Base-by-base conservation (phyloP, 2,888 invertebrate genomes). In the Mactromeris polynyma region DNA sequence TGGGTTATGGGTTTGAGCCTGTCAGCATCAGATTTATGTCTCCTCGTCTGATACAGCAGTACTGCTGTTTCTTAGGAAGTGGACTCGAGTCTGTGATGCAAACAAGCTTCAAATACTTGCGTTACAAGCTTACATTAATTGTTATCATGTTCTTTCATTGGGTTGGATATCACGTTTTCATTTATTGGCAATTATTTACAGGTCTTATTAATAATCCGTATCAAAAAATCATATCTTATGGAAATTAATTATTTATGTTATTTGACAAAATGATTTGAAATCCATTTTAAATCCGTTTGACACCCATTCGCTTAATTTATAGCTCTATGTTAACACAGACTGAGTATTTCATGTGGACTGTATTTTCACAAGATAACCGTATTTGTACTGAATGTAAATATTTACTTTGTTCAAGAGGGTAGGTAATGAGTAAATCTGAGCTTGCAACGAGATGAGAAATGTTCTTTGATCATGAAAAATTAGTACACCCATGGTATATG, bases 331-430 rank as follows among this genome's bases (percentile, higher is more conserved):
- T 73, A 73, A 73, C 73, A 7, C 17, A n/a, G n/a, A n/a, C n/a
- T 36, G 73, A 73, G 73, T 73, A 73, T 36, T 19, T 73, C 73
- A 73, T 36, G 31, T 26, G 73, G 19, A 33, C 38, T 40, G 26
- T 69, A 54, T 31, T 58, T 82, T 69, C 42, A 82, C 64, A 83
- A 14, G 83, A 83, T 83, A 83, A 83, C 83, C 33, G 21, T 83
- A 83, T 83, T 83, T 83, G 64, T 73, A 69, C 40, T 69, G 26
- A 64, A 64, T 2, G 64, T 83, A 69, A 83, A 83, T 83, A 83
- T 83, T 83, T 83, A 83, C 69, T 17, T 73, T 64, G n/a, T 58
- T 81, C 17, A 81, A 81, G 81, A 58, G 51, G 58, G 36, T 46
- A 40, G n/a, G 17, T 73, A 17, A 33, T 36, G 73, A 73, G 73